Evolutionary conservation across 2,113 vertebrate species (phyloP).

Genomic region (Pteropus alecto): DNA sequence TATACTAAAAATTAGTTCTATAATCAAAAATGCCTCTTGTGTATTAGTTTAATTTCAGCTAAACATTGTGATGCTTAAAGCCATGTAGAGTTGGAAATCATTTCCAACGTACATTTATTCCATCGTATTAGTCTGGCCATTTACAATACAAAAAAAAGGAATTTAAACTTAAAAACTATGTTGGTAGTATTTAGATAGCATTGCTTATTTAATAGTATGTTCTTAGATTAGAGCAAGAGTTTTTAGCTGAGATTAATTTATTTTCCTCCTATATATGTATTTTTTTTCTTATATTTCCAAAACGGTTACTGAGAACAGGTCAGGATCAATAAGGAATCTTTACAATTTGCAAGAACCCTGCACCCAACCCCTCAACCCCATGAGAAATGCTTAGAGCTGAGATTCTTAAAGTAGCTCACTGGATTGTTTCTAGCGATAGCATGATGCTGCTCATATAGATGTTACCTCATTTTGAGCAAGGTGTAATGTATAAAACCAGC

Average conservation of each 20-base stretch:
- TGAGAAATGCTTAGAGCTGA: not conserved
- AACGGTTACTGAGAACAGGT: conserved; percentile 14
- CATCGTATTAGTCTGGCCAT: conserved; percentile 3
- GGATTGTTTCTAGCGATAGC: not conserved
- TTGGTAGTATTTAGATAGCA: conserved; percentile 25
- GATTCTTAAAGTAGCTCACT: not conserved
- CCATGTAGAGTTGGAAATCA: not conserved
- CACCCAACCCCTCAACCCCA: too few relatives aligned
- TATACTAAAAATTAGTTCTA: conserved; percentile 22
- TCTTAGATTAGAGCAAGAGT: conserved; percentile 17
- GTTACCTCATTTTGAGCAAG: not conserved
- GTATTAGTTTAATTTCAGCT: not conserved
- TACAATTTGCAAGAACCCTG: not conserved
- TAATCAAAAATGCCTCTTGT: not conserved
- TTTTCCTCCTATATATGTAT: conserved; percentile 22
- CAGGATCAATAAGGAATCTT: not conserved
- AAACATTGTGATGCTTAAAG: not conserved
- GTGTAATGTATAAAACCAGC: not conserved
- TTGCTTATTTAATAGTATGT: conserved; percentile 6
- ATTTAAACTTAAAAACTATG: not conserved
- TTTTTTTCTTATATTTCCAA: conserved; percentile 24
- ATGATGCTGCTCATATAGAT: not conserved
- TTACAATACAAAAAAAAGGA: not conserved
- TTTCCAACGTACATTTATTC: conserved; percentile 15
- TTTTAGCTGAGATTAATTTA: conserved; percentile 55